These are phyloP conservation scores for Schizopygopsis malacanthus DNA, from an alignment of 2,797 vertebrate species.

Conservation along the genomic window DNA sequence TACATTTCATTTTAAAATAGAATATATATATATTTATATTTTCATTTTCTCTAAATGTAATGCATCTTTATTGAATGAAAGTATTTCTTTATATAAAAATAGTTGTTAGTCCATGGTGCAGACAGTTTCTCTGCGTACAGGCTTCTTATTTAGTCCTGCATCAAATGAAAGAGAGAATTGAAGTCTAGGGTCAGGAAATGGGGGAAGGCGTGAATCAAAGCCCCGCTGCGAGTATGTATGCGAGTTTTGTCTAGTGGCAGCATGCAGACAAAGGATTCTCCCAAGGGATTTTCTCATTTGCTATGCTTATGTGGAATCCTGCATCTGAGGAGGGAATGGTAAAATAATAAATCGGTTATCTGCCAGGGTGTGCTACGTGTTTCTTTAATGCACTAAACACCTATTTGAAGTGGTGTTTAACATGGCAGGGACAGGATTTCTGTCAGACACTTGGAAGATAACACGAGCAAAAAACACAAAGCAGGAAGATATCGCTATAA, in stretches of 20 bases:
- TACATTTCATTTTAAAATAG: neutral
- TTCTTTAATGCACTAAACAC: slow-evolving; percentile 44
- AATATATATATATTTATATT: no score
- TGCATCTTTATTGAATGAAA: neutral
- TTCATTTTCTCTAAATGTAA: neutral
- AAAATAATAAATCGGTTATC: slow-evolving; percentile 34
- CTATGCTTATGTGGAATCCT: slow-evolving; percentile 58
- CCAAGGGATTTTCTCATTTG: slow-evolving; percentile 60
- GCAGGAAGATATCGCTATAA: neutral
- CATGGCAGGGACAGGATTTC: slow-evolving; percentile 12
- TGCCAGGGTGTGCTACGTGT: slow-evolving; percentile 12
- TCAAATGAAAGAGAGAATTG: slow-evolving; percentile 38
- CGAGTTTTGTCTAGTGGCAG: slow-evolving; percentile 57
- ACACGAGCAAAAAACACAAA: neutral
- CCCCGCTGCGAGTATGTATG: slow-evolving; percentile 38
- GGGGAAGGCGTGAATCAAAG: slow-evolving; percentile 49
- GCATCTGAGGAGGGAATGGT: slow-evolving; percentile 19
- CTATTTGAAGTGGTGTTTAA: slow-evolving; percentile 40
- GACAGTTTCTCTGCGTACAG: neutral
- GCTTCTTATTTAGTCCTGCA: slow-evolving; percentile 43
- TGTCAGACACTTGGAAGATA: slow-evolving; percentile 20
- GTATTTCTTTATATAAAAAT: neutral
- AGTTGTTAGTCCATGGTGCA: neutral
- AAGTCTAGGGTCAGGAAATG: slow-evolving; percentile 52
- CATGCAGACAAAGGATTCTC: slow-evolving; percentile 64